These are phyloP conservation scores for Ornithoptera priamus DNA, from an alignment of 2,888 invertebrate species.

Conservation along the genomic window DNA sequence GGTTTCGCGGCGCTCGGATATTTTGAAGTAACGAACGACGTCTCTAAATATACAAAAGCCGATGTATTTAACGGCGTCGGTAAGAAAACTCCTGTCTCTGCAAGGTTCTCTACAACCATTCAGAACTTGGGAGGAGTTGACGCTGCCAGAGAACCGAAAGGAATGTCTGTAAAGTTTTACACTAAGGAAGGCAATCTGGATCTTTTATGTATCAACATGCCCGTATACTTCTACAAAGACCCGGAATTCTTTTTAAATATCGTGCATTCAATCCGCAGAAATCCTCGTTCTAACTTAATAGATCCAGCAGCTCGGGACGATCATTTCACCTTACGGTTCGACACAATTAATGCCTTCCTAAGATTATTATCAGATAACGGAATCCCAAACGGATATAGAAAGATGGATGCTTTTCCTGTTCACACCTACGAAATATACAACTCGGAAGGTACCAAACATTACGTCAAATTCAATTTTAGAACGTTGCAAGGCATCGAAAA, in stretches of 20 bases:
- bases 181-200: slow-evolving; percentile 94
- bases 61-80: slow-evolving; percentile 86
- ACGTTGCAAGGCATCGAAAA: slow-evolving; percentile 91
- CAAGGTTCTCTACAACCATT: slow-evolving; percentile 87
- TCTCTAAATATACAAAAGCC: slow-evolving; percentile 86
- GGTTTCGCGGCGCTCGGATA: slow-evolving; percentile 93
- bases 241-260: slow-evolving; percentile 91
- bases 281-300: slow-evolving; percentile 90
- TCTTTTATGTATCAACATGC: slow-evolving; percentile 90
- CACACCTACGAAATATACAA: slow-evolving; percentile 93
- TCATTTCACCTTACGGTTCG: slow-evolving; percentile 89
- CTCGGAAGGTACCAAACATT: slow-evolving; percentile 81
- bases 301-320: slow-evolving; percentile 95
- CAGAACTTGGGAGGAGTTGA: slow-evolving; percentile 92
- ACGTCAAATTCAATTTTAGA: slow-evolving; percentile 92
- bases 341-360: slow-evolving; percentile 85
- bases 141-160: slow-evolving; percentile 89
- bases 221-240: slow-evolving; percentile 92
- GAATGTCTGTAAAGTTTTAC: slow-evolving; percentile 94
- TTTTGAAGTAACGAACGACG: slow-evolving; percentile 90
- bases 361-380: slow-evolving; percentile 91
- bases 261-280: slow-evolving; percentile 93
- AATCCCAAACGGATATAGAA: slow-evolving; percentile 90
- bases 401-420: slow-evolving; percentile 93
- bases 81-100: slow-evolving; percentile 86